phyloP scores from a whole-genome alignment of 2,888 invertebrate species.

The Epistrophe eligans region DNA sequence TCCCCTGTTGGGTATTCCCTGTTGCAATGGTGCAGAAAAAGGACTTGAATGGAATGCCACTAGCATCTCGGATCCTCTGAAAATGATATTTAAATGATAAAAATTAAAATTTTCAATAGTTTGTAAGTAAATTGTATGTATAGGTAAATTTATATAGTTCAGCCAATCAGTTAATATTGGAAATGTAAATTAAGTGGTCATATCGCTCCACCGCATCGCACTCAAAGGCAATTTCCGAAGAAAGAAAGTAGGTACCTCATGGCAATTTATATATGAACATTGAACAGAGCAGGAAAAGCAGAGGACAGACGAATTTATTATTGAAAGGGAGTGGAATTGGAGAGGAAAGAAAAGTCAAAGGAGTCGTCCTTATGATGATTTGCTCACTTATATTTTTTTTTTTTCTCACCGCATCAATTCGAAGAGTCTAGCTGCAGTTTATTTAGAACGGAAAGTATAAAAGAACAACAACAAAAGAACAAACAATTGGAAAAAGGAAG shows the following conservation, averaged over 20 bases:
- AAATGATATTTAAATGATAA: slow-evolving; percentile 46
- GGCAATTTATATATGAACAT: neutral
- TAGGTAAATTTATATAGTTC: neutral
- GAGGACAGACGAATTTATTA: neutral
- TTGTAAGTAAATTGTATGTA: neutral
- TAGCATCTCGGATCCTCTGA: slow-evolving; percentile 92
- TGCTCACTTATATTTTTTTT: slow-evolving; percentile 33
- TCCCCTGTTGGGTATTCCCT: slow-evolving; percentile 88
- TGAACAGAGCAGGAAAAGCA: too few relatives aligned
- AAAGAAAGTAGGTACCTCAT: slow-evolving; percentile 32
- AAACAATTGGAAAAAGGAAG: slow-evolving; percentile 65
- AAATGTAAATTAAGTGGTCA: slow-evolving; percentile 39
- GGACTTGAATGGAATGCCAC: slow-evolving; percentile 95
- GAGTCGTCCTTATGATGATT: slow-evolving; percentile 29
- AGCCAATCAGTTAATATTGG: slow-evolving; percentile 42
- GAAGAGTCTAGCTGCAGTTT: slow-evolving; percentile 45
- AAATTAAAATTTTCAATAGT: slow-evolving; percentile 39
- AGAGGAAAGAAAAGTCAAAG: slow-evolving; percentile 7
- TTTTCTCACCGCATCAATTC: slow-evolving; percentile 37
- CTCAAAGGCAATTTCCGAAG: slow-evolving; percentile 54
- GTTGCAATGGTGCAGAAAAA: slow-evolving; percentile 91
- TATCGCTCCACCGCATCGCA: neutral
- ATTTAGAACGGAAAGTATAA: slow-evolving; percentile 45
- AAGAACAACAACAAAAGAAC: slow-evolving; percentile 59
- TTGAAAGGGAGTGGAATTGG: neutral